Conservation (phyloP, 2,113 vertebrate genomes). For the Chloebia gouldiae region DNA sequence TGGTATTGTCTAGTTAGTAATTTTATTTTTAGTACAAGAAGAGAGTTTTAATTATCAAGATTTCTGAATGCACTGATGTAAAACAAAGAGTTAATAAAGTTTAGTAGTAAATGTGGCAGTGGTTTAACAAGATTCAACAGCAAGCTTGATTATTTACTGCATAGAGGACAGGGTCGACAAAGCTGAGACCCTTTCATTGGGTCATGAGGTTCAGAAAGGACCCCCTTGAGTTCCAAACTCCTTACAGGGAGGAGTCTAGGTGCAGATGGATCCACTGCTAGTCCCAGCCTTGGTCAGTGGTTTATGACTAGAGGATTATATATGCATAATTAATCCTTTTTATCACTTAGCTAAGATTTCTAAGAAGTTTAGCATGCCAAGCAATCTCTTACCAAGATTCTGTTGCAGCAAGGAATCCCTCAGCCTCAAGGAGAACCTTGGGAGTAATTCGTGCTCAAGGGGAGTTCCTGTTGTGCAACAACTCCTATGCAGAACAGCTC, state of each 20-base stretch:
- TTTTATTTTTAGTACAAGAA: neutral
- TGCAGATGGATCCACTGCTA: neutral
- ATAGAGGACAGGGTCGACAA: neutral
- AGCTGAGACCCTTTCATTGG: neutral
- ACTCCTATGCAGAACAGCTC: neutral
- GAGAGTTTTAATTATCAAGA: neutral
- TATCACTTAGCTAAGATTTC: neutral
- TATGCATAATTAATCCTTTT: neutral
- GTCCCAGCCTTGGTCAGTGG: neutral
- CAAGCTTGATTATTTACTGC: neutral
- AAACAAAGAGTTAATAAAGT: neutral
- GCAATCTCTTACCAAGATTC: neutral
- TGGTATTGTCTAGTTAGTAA: neutral
- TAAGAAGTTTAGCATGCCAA: neutral
- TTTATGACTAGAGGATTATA: neutral
- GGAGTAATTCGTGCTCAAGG: neutral
- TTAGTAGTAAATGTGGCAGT: neutral
- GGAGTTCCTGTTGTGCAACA: neutral
- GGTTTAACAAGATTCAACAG: neutral
- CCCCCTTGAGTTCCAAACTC: neutral
- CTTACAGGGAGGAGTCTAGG: neutral
- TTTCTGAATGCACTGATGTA: neutral
- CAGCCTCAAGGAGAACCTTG: neutral
- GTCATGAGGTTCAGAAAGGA: neutral
- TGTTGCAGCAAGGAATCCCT: neutral